Conservation (phyloP, 2,113 vertebrate species). For the Paracanthobrama guichenoti region DNA sequence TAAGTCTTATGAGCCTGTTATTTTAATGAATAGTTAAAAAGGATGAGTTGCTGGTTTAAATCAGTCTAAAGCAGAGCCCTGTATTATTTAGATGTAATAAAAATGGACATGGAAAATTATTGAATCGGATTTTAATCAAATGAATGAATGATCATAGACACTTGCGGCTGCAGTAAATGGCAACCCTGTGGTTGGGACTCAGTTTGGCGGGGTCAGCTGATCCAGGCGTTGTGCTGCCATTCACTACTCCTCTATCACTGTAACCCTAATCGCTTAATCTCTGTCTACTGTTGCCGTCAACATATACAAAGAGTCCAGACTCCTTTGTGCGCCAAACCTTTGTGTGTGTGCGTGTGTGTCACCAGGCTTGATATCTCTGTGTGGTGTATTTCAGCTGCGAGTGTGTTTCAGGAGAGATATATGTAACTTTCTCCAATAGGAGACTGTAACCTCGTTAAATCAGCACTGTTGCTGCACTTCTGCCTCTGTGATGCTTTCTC, state of each 20-base stretch:
- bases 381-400: slow-evolving; percentile 56
- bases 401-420: slow-evolving; percentile 34
- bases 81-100: no score
- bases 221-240: slow-evolving; percentile 26
- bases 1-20: background rate
- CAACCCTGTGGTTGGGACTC: background rate
- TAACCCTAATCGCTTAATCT: slow-evolving; percentile 92
- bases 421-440: slow-evolving; percentile 47
- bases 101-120: background rate
- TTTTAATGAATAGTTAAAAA: background rate
- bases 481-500: background rate
- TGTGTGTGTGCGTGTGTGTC: slow-evolving; percentile 45
- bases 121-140: background rate
- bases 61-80: background rate
- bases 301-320: slow-evolving; percentile 89
- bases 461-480: slow-evolving; percentile 31
- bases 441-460: slow-evolving; percentile 49
- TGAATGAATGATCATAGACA: slow-evolving; percentile 21
- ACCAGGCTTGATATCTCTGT: slow-evolving; percentile 62
- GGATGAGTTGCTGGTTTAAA: background rate
- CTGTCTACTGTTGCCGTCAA: slow-evolving; percentile 87
- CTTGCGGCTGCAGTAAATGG: slow-evolving; percentile 6
- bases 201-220: slow-evolving; percentile 23
- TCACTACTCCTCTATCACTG: slow-evolving; percentile 71
- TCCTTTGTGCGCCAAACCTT: slow-evolving; percentile 84